Evolutionary conservation across 2,797 vertebrate genomes (phyloP).

Genomic region (Cephalopachus bancanus): DNA sequence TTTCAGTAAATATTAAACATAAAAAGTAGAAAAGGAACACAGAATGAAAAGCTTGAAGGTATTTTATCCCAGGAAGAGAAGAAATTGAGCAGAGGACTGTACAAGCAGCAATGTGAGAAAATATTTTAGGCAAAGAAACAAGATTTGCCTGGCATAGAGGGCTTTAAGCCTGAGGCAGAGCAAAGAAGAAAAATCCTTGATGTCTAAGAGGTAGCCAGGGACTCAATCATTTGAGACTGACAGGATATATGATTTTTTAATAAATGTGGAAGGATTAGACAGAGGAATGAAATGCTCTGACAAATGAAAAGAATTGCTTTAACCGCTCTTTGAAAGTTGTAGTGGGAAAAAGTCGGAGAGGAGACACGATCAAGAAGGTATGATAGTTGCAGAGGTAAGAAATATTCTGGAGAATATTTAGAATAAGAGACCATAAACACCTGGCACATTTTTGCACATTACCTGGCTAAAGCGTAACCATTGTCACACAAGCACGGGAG

Average conservation of each 20-base stretch:
- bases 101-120: not conserved
- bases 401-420: not conserved
- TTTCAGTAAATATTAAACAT: not conserved
- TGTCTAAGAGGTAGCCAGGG: not conserved
- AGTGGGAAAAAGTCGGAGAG: not conserved
- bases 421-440: not conserved
- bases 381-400: not conserved
- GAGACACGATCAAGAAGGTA: not conserved
- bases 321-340: too few relatives aligned
- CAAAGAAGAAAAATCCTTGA: not conserved
- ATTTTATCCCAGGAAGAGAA: not conserved
- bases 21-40: not conserved
- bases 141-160: not conserved
- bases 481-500: fast-evolving
- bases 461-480: not conserved
- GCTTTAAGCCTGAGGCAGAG: not conserved
- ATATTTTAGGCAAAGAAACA: not conserved
- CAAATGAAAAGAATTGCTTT: not conserved
- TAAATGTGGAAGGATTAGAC: not conserved
- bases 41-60: not conserved
- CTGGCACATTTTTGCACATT: fast-evolving
- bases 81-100: not conserved
- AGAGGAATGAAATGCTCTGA: not conserved
- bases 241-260: not conserved
- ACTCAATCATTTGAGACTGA: not conserved